Evolutionary conservation across 2,797 vertebrate species (phyloP), one percentile per base, ranked within the genome.

Genomic region (Alcedo atthis): DNA sequence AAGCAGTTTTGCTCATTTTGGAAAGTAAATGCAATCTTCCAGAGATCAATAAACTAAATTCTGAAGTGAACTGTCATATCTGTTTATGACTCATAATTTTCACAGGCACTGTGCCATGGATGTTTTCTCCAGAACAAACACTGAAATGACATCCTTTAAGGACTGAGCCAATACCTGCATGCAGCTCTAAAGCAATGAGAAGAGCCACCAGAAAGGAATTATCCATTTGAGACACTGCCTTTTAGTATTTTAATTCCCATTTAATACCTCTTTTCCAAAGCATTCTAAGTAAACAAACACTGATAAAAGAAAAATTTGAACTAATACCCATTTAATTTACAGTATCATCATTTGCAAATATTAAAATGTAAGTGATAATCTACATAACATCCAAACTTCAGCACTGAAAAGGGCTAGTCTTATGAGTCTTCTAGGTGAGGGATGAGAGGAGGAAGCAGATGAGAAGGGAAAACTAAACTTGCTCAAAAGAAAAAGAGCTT

Each of bases 41-140:
- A 76, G 64, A 94, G 81, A 96, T 96, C 95, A 91, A 93, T 96
- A 96, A 94, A 81, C 89, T 87, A 73, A 95, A 93, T 95, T 95
- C 90, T 95, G 84, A 92, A 94, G 83, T 51, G 66, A 78, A 85
- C 0, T 55, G 33, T 74, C 40, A 0, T 81, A 66, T 59, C 94
- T 79, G 37, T 68, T 95, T 89, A 94, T 37, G 81, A 75, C 30
- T 88, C 63, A 88, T 92, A 83, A 92, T 84, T 91, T 96, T 87
- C 83, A 82, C 54, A 92, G 82, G 92, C 69, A 84, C 69, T 66
- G 49, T 45, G 80, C 68, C 89, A 90, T 68, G 94, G 57, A 91
- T 80, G 76, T 89, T 35, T 45, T 62, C 62, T 81, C 71, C 79
- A 80, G 62, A 83, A 80, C 49, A 89, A 80, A 83, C 54, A 83